Percentiles rank a stretch among this genome's conserved stretches.
Conservation (phyloP, 2,888 invertebrate genomes). For the Drosophila flavopinicola region DNA sequence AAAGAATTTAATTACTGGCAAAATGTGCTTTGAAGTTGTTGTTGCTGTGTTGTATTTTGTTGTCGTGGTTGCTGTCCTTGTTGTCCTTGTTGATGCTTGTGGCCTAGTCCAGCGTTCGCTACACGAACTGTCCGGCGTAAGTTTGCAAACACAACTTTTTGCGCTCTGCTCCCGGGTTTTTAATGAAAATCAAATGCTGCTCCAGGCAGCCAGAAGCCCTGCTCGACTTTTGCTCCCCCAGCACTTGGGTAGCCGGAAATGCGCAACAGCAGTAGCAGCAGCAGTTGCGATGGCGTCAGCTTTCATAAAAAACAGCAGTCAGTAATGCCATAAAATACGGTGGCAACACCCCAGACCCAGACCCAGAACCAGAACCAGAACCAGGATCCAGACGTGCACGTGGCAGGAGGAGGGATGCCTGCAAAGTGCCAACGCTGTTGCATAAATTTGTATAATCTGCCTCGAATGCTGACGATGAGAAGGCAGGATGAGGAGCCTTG, state of each 20-base stretch:
- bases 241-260: constrained; percentile 57
- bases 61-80: constrained; percentile 1
- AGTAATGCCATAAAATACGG: constrained; percentile 53
- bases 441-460: constrained; percentile 78
- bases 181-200: constrained; percentile 68
- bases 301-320: constrained; percentile 42
- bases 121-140: constrained; percentile 22
- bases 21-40: constrained; percentile 63
- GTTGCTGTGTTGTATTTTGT: too few relatives aligned
- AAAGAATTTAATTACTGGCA: constrained; percentile 55
- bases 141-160: constrained; percentile 29
- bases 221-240: constrained; percentile 11
- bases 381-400: too few relatives aligned
- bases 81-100: constrained; percentile 22
- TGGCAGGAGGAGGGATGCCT: constrained; percentile 4
- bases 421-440: constrained; percentile 70
- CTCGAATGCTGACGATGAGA: constrained; percentile 45
- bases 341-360: constrained; percentile 23
- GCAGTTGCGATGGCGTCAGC: constrained; percentile 29
- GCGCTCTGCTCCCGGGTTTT: constrained; percentile 30
- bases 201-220: constrained; percentile 29
- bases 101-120: constrained; percentile 18
- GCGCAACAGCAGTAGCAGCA: constrained; percentile 47
- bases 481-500: constrained; percentile 15
- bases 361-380: too few relatives aligned